Evolutionary conservation across 2,888 invertebrate genomes (phyloP), one percentile per base, ranked within the genome.

Genomic region (Phengaris arion): DNA sequence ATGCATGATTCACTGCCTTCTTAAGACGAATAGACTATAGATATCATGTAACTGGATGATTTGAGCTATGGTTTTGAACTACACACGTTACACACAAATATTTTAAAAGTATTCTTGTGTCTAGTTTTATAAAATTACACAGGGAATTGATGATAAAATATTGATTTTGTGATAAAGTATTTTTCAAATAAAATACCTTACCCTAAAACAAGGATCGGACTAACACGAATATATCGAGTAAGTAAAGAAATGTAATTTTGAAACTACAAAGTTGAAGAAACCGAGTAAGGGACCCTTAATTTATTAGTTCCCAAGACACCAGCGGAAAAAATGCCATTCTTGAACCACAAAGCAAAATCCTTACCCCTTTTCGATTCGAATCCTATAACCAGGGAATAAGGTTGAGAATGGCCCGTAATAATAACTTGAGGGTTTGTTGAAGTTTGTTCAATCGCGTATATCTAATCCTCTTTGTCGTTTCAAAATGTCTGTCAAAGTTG

Each of bases 391-490:
- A 13, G 35, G 2, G 55, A 0, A 13, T 83, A 86, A 80, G 82
- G 85, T 81, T 82, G 35, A 85, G 77, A 81, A 79, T 87, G 9
- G 68, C 59, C 6, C 46, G 75, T 68, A 22, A 75, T 45, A 45
- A 22, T 68, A 52, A 75, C 46, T 81, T 81, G 81, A 78, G 74
- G 68, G 77, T 76, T 75, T 78, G 74, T 76, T 13, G 6, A 78
- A 75, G 81, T 77, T 57, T 69, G 75, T 70, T 46, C 52, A 72
- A 72, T 35, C 51, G 70, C 70, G 72, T 72, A 52, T 52, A 83
- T 83, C 83, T 90, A 91, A 93, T 91, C 93, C 93, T 91, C 92
- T 90, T 87, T 89, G 90, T 88, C 83, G 85, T 83, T 85, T 87
- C 81, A 85, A 86, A 86, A 89, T 83, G 89, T 84, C 85, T 91